These are phyloP conservation scores for Zaprionus lineosus DNA, from an alignment of 2,888 invertebrate genomes.

Conservation along the genomic window DNA sequence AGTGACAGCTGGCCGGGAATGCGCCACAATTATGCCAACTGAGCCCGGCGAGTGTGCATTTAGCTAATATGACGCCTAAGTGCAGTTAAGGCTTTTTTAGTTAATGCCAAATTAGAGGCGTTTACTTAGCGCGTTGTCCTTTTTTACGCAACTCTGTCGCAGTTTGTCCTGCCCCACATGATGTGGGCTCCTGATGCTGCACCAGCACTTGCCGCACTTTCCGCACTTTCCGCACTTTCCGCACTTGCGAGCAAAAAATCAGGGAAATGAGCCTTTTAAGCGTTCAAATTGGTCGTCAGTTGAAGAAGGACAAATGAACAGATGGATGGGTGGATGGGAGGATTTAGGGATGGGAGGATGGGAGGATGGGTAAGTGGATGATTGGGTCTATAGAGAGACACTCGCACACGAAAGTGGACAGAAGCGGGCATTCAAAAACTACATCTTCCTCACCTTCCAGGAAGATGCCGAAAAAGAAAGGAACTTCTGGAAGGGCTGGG, in stretches of 20 bases:
- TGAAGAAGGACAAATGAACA: not conserved
- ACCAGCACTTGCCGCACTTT: not conserved
- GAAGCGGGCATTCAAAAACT: too few species aligned
- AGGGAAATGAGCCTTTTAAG: not conserved
- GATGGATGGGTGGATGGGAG: too few species aligned
- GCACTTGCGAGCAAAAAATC: slow-evolving; percentile 5
- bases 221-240: slow-evolving; percentile 4
- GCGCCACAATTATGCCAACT: slow-evolving; percentile 54
- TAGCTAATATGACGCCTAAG: slow-evolving; percentile 53
- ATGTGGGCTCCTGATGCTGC: slow-evolving; percentile 25
- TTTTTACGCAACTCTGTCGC: slow-evolving; percentile 61
- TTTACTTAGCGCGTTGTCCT: slow-evolving; percentile 53
- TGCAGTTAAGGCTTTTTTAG: slow-evolving; percentile 53
- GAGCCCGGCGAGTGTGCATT: slow-evolving; percentile 26
- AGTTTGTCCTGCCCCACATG: slow-evolving; percentile 35
- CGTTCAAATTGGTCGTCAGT: too few species aligned
- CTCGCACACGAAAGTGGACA: too few species aligned
- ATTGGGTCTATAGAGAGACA: too few species aligned
- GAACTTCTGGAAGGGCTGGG: too few species aligned
- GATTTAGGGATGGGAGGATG: too few species aligned
- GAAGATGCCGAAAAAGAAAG: too few species aligned
- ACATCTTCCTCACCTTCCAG: too few species aligned
- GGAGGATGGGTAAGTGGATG: too few species aligned
- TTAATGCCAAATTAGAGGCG: slow-evolving; percentile 70
- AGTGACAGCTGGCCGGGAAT: slow-evolving; percentile 22